Conservation (phyloP, 2,113 vertebrate species). For the Podarcis muralis region DNA sequence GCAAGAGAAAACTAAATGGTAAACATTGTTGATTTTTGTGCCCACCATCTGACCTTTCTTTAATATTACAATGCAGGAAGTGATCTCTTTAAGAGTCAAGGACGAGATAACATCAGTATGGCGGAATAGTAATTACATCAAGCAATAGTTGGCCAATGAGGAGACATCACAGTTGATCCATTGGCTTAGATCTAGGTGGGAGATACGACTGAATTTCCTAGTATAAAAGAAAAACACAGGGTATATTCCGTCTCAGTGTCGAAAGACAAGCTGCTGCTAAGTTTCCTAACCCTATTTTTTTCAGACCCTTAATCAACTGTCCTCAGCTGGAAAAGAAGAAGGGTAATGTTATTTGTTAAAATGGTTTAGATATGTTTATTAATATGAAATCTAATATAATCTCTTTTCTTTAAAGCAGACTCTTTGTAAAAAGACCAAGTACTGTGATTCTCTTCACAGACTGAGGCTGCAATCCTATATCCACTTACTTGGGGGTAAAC, state of each 20-base stretch:
- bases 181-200: slow-evolving; percentile 71
- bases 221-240: slow-evolving; percentile 73
- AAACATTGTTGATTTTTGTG: slow-evolving; percentile 33
- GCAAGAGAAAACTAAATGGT: slow-evolving; percentile 55
- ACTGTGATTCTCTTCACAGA: background rate
- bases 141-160: slow-evolving; percentile 67
- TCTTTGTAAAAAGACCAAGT: background rate
- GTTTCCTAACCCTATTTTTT: slow-evolving; percentile 4
- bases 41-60: slow-evolving; percentile 68
- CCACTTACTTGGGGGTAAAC: background rate
- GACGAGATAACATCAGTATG: slow-evolving; percentile 75
- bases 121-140: slow-evolving; percentile 74
- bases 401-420: background rate
- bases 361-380: background rate
- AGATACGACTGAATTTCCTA: slow-evolving; percentile 45
- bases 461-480: background rate
- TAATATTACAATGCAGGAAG: slow-evolving; percentile 65
- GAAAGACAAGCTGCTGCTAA: slow-evolving; percentile 35
- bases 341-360: slow-evolving; percentile 68
- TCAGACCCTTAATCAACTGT: slow-evolving; percentile 53
- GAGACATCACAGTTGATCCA: slow-evolving; percentile 77
- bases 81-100: slow-evolving; percentile 57
- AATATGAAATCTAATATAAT: background rate
- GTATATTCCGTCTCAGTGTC: slow-evolving; percentile 45
- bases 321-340: slow-evolving; percentile 43